These are phyloP conservation scores for Epinotia bilunana DNA, from an alignment of 2,888 invertebrate species.

Conservation along the genomic window DNA sequence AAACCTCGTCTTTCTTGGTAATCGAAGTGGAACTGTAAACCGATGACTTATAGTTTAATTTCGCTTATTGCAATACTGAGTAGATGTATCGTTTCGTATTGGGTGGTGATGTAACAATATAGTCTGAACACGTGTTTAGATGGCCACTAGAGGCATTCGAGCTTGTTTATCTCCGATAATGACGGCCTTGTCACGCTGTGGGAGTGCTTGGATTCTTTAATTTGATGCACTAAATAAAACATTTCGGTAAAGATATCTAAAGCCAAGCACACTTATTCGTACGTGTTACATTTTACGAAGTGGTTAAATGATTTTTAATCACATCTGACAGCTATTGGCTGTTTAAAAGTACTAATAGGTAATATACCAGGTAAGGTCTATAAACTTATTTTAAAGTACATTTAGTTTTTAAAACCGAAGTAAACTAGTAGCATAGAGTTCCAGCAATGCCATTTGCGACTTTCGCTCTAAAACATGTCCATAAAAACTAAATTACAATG, in stretches of 20 bases:
- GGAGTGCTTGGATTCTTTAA: conserved; percentile 44
- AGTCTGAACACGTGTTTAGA: conserved; percentile 78
- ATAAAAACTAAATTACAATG: not conserved
- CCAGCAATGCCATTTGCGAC: too few relatives aligned
- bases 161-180: conserved; percentile 69
- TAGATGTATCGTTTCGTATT: conserved; percentile 18
- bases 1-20: not conserved
- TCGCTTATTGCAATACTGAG: not conserved
- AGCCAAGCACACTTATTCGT: not conserved
- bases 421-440: too few relatives aligned
- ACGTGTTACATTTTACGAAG: not conserved
- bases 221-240: not conserved
- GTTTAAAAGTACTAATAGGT: too few relatives aligned
- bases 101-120: conserved; percentile 52
- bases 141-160: conserved; percentile 75
- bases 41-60: conserved; percentile 21
- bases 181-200: conserved; percentile 51
- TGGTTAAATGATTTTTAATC: too few relatives aligned
- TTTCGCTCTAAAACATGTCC: not conserved
- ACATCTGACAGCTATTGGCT: too few relatives aligned
- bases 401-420: too few relatives aligned
- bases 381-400: too few relatives aligned
- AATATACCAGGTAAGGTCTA: too few relatives aligned
- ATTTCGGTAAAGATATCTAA: not conserved
- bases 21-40: conserved; percentile 35